Conservation (phyloP, 2,888 invertebrate species). For the Drosophila austrosaltans region DNA sequence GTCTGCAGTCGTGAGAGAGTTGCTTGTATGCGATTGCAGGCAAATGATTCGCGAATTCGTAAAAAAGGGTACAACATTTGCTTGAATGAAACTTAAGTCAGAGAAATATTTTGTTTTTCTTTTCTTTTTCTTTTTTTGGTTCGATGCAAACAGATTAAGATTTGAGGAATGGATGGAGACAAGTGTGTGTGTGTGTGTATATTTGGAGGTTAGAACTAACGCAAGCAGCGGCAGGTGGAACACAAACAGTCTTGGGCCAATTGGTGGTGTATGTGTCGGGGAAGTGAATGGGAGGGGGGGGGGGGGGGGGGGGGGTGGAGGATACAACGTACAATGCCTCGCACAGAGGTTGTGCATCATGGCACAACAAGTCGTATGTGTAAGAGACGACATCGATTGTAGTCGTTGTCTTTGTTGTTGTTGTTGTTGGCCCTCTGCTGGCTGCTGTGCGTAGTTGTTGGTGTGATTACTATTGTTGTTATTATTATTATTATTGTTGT, state of each 20-base stretch:
- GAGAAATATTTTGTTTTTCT: too few species aligned
- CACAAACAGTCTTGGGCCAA: neutral
- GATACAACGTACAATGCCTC: constrained; percentile 83
- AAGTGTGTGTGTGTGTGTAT: neutral
- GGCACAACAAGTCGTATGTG: constrained; percentile 78
- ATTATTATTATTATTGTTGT: constrained; percentile 11
- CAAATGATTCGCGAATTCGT: too few species aligned
- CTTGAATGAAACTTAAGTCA: too few species aligned
- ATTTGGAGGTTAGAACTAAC: neutral
- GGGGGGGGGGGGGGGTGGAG: constrained; percentile 40
- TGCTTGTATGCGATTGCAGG: too few species aligned
- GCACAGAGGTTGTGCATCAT: constrained; percentile 82
- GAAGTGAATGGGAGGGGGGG: constrained; percentile 28
- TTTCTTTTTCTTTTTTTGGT: neutral
- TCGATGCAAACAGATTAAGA: neutral
- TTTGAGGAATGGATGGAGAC: neutral
- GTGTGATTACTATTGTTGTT: constrained; percentile 13
- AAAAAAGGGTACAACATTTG: too few species aligned
- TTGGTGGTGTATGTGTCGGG: constrained; percentile 2
- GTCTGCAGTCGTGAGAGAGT: too few species aligned
- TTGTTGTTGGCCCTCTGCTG: constrained; percentile 21
- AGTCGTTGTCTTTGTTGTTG: constrained; percentile 36
- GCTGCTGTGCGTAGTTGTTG: constrained; percentile 23
- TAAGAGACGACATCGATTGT: constrained; percentile 43
- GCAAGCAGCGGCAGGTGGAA: constrained; percentile 2